Conservation (phyloP, 2,113 vertebrate species). For the Melanocharis versteri region DNA sequence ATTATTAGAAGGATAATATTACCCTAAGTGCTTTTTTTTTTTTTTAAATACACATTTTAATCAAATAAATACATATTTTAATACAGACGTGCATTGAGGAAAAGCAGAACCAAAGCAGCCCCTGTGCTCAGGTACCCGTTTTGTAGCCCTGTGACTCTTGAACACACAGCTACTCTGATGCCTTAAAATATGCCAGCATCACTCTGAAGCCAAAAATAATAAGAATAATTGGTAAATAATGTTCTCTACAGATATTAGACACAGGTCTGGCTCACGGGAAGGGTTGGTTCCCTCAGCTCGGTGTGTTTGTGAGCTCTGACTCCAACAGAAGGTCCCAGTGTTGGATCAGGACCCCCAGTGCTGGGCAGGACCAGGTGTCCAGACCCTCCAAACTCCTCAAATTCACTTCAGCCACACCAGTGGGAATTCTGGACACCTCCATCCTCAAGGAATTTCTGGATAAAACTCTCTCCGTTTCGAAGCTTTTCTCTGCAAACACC, state of each 20-base stretch:
- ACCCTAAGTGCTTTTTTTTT: background rate
- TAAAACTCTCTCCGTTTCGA: fast-evolving
- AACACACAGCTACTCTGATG: background rate
- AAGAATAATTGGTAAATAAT: background rate
- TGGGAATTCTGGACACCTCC: background rate
- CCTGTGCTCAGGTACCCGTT: background rate
- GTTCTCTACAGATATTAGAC: background rate
- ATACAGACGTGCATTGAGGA: background rate
- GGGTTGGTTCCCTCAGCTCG: background rate
- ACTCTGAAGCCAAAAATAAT: background rate
- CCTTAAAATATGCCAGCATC: background rate
- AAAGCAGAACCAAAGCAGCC: background rate
- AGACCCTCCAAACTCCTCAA: background rate
- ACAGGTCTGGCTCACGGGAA: background rate
- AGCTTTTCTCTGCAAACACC: background rate
- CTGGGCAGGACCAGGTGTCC: background rate
- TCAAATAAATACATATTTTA: background rate
- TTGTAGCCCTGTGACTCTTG: background rate
- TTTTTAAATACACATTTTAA: background rate
- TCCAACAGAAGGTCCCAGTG: background rate
- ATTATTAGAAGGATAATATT: background rate
- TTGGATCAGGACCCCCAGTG: fast-evolving
- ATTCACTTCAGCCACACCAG: background rate
- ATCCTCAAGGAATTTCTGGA: background rate
- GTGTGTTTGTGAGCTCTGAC: background rate